These are phyloP conservation scores for Chalcis sispes DNA, from an alignment of 2,888 invertebrate genomes.

Conservation along the genomic window DNA sequence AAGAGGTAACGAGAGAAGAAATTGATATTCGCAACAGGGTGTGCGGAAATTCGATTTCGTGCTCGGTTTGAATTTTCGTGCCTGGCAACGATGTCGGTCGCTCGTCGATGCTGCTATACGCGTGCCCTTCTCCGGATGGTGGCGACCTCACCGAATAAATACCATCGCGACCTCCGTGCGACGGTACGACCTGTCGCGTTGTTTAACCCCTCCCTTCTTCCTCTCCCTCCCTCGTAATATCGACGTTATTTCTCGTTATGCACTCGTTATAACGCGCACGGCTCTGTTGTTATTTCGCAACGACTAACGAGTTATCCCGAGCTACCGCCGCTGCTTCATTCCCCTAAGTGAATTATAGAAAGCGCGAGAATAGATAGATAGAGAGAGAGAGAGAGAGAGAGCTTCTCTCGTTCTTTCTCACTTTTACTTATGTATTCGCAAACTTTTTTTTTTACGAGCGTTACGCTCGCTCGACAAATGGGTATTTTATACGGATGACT, in stretches of 20 bases:
- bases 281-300: constrained; percentile 53
- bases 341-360: constrained; percentile 59
- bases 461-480: not conserved
- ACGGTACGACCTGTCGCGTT: constrained; percentile 42
- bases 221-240: constrained; percentile 52
- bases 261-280: constrained; percentile 50
- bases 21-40: constrained; percentile 47
- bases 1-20: constrained; percentile 37
- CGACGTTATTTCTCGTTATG: constrained; percentile 59
- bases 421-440: not conserved
- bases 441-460: not conserved
- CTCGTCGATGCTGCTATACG: not conserved
- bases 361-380: constrained; percentile 27
- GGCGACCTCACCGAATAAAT: no score
- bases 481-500: no score
- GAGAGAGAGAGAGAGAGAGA: no score
- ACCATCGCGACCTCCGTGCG: no score
- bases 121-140: constrained; percentile 24
- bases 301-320: constrained; percentile 55
- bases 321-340: constrained; percentile 18
- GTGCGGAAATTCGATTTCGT: constrained; percentile 48
- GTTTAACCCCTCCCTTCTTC: constrained; percentile 8
- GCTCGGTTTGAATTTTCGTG: constrained; percentile 46
- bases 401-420: not conserved
- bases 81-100: constrained; percentile 28